Percentiles rank a stretch among this genome's conserved stretches.
These are phyloP conservation scores for Sebastes oblongus DNA, from an alignment of 2,797 vertebrate genomes.

Conservation along the genomic window DNA sequence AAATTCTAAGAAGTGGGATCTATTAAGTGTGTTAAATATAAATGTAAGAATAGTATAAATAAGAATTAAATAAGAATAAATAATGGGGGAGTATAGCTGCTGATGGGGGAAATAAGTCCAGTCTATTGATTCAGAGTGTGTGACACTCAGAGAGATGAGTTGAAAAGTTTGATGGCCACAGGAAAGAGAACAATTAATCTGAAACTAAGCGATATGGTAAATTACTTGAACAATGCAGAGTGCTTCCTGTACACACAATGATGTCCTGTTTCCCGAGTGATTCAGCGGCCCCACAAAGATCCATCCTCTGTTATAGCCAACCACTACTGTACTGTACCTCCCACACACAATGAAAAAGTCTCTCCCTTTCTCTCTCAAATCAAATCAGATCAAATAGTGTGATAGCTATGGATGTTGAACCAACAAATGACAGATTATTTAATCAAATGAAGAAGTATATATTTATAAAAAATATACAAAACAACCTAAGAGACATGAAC, in stretches of 20 bases:
- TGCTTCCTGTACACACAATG: neutral
- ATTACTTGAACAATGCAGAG: neutral
- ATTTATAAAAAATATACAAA: neutral
- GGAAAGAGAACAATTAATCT: no score
- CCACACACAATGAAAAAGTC: conserved; percentile 2
- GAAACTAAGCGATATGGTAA: neutral
- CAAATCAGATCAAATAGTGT: neutral
- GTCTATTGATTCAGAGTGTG: no score
- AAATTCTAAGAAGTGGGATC: no score
- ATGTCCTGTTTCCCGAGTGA: neutral
- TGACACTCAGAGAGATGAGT: no score
- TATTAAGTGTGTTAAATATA: no score
- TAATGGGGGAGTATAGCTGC: no score
- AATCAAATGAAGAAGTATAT: no score
- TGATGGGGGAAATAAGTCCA: no score
- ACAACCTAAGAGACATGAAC: neutral
- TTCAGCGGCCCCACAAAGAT: neutral
- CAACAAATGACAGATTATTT: neutral
- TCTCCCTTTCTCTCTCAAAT: neutral
- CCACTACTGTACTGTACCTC: neutral
- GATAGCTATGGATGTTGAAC: neutral
- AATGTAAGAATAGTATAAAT: no score
- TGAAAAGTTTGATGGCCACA: no score
- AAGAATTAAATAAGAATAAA: no score
- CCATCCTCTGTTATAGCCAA: neutral